Evolutionary conservation across 1,140 invertebrate genomes (phyloP), one percentile per base, ranked within the genome.

Genomic region (Schlechtendalia chinensis): DNA sequence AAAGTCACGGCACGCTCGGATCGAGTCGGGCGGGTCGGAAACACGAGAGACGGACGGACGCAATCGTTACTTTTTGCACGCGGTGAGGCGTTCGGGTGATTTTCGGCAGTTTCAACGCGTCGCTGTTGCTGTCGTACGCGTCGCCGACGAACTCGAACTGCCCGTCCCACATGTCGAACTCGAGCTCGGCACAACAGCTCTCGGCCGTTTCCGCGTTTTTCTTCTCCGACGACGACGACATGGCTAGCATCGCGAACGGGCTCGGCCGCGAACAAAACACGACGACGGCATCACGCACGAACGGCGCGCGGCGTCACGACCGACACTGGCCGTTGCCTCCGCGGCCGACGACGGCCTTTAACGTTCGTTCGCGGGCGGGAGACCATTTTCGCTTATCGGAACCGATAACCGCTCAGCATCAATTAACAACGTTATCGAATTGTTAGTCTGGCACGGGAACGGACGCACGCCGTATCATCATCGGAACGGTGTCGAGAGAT

Each of bases 111-210:
- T 79, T 58, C 39, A 79, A 61, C 24, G 39, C 22, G 39, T 45
- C 39, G 22, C 39, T 14, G 10, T 58, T 14, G 14, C 17, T 0
- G 58, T 69, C 50, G 54, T 83, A 82, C 53, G 75, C 54, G 61
- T 84, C 83, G 67, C 91, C 92, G 82, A 92, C 89, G 85, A 94
- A 93, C 86, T 93, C 91, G 85, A 94, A 94, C 87, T 94, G 93
- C 63, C 93, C 93, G 84, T 93, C 91, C 92, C 93, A 94, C 88
- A 94, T 90, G 85, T 94, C 93, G 86, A 92, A 93, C 85, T 93
- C 92, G 84, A 93, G 87, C 82, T 82, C 80, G 22, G 67, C 6
- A 22, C 67, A 69, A 14, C 45, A 69, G 67, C 50, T 69, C 10
- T 69, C 67, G 0, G 14, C 10, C 22, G 50, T 69, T 10, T 69